These are phyloP conservation scores for Astropecten irregularis DNA, from an alignment of 53 echinoderm and acorn worm genomes.

Conservation along the genomic window DNA sequence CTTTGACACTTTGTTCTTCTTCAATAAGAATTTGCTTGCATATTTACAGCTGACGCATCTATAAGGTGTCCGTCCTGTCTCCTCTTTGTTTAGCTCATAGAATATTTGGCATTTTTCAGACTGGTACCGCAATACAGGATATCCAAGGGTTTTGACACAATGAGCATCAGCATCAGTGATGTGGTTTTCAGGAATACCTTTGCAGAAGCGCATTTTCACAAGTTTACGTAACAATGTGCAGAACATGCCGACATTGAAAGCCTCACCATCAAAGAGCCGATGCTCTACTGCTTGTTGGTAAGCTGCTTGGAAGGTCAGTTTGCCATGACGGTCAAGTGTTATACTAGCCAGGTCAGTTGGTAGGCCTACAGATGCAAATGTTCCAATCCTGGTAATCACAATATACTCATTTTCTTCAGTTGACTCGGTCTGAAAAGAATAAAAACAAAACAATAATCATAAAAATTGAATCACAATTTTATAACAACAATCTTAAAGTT, in stretches of 20 bases:
- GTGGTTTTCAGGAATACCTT: not conserved
- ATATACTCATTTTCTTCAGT: conserved; percentile 4
- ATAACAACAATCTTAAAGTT: too few species aligned
- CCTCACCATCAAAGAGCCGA: conserved; percentile 13
- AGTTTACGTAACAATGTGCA: not conserved
- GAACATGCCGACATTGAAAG: conserved; percentile 1
- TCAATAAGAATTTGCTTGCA: conserved; percentile 1
- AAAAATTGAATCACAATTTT: too few species aligned
- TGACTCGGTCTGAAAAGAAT: conserved; percentile 1
- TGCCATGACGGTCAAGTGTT: not conserved
- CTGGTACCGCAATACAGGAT: not conserved
- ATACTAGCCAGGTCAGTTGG: not conserved
- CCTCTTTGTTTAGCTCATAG: not conserved
- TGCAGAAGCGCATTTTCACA: not conserved
- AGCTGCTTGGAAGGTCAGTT: conserved; percentile 3
- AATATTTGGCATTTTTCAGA: conserved; percentile 3
- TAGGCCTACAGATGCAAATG: not conserved
- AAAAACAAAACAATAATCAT: not conserved
- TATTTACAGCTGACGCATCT: conserved; percentile 14
- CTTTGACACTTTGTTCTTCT: not conserved
- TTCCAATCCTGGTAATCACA: not conserved
- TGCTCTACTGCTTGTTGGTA: conserved; percentile 10
- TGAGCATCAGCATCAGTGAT: not conserved
- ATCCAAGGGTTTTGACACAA: conserved; percentile 2
- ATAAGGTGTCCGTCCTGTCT: not conserved